These are phyloP conservation scores for Eptesicus fuscus DNA, from an alignment of 2,113 vertebrate species.

Conservation along the genomic window DNA sequence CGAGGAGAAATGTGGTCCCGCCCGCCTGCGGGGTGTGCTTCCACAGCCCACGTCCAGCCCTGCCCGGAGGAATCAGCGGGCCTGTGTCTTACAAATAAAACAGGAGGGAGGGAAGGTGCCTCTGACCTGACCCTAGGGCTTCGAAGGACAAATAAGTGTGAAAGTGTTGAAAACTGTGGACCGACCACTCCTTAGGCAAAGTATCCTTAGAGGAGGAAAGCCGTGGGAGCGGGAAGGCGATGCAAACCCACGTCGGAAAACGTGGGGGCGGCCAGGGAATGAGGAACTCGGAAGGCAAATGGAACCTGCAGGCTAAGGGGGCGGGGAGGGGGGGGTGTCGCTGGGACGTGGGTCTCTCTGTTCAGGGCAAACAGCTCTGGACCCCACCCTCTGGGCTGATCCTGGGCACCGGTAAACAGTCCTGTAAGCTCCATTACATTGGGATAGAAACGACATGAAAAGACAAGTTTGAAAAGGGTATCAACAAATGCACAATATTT, in stretches of 20 bases:
- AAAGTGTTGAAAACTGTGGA: neutral
- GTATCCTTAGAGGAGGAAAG: neutral
- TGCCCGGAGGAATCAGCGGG: neutral
- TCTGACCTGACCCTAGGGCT: neutral
- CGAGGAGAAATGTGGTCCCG: neutral
- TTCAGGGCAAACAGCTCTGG: neutral
- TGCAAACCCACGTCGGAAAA: neutral
- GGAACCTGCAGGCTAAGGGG: neutral
- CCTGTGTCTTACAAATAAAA: neutral
- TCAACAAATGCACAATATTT: neutral
- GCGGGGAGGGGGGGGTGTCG: rapidly evolving
- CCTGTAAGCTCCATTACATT: neutral
- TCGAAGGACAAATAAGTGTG: neutral
- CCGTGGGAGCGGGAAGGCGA: neutral
- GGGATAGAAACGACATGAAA: neutral
- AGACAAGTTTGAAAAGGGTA: slow-evolving; percentile 7
- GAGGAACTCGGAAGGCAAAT: neutral
- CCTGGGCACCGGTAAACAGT: neutral
- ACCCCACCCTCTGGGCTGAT: neutral
- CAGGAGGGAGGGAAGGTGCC: neutral
- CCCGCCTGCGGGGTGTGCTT: neutral
- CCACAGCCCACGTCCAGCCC: neutral
- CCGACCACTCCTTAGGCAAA: neutral
- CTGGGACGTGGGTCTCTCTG: neutral
- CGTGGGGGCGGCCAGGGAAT: neutral